Base-by-base conservation (phyloP, 1,140 invertebrate genomes). In the Metaphire vulgaris region DNA sequence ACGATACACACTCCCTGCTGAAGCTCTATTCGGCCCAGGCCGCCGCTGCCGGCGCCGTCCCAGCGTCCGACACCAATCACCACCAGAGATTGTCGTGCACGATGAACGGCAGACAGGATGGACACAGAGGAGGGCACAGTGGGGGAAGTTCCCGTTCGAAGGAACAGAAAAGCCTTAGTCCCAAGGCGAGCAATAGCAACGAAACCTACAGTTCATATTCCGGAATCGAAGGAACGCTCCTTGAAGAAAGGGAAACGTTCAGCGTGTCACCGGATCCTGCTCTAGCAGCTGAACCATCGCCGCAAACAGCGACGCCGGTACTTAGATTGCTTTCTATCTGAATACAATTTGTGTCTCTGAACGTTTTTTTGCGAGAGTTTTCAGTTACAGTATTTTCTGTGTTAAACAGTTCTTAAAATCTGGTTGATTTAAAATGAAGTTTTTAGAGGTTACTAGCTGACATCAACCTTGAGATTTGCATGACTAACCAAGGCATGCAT, bases 161-260 rank as follows among this genome's bases (percentile, higher is more conserved):
- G 32, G 74, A 75, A 30, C 56, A 41, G 15, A 74, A 64, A 26
- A 74, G 41, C 31, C 29, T 64, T 26, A 74, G 72, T 74, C 72
- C 72, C 2, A 74, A 74, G 31, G 34, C 33, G 64, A 64, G 31
- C 14, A 29, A 74, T 26, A 74, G n/a, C 34, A 28, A 56, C 31
- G 16, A 33, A 6, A 12, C 6, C 41, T 56, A 56, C 41, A 56
- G 6, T 12, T 56, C 41, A 21, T 56, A 56, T 21, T 21, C 41
- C 6, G 41, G 41, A 21, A 56, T 56, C 41, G 41, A 56, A 56
- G 6, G 6, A 6, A 56, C 41, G 6, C 6, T 56, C 6, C 41
- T 56, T 6, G 41, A 56, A 21, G 41, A 56, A 56, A 56, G 41
- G 21, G 41, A 56, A 56, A 21, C 21, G 41, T 56, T 56, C 21